phyloP scores from a whole-genome alignment of 2,888 invertebrate species.

The Atethmia centrago region DNA sequence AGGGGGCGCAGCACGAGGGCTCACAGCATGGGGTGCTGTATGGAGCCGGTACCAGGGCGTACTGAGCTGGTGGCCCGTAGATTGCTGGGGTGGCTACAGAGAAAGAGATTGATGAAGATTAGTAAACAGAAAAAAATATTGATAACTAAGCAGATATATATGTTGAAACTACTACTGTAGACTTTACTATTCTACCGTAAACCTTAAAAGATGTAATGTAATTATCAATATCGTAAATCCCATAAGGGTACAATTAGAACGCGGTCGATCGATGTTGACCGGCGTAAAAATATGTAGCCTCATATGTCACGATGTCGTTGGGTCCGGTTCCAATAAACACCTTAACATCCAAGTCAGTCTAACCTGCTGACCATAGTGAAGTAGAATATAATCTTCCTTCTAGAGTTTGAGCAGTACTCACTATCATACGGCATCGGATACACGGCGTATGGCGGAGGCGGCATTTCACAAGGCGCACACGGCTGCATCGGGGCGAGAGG shows the following conservation, averaged over 20 bases:
- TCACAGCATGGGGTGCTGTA: constrained; percentile 85
- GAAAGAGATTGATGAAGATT: not conserved
- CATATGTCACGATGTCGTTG: not conserved
- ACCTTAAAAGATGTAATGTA: no score
- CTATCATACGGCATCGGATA: constrained; percentile 86
- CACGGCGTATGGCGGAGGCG: constrained; percentile 85
- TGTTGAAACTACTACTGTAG: no score
- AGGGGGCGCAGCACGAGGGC: constrained; percentile 84
- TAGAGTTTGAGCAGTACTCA: constrained; percentile 68
- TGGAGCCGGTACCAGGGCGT: constrained; percentile 84
- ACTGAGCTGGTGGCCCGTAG: constrained; percentile 85
- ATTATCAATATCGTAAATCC: no score
- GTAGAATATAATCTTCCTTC: not conserved
- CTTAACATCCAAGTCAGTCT: not conserved
- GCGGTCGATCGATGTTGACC: no score
- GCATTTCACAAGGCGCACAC: constrained; percentile 86
- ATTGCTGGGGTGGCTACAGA: constrained; percentile 82
- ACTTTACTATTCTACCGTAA: no score
- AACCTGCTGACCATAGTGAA: not conserved
- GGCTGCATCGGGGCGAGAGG: constrained; percentile 82
- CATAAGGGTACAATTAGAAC: not conserved
- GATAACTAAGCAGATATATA: no score
- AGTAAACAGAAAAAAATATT: not conserved
- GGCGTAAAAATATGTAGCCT: not conserved
- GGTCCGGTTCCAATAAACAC: not conserved